Base-by-base conservation (phyloP, 2,797 vertebrate genomes). In the Darevskia nairensis region DNA sequence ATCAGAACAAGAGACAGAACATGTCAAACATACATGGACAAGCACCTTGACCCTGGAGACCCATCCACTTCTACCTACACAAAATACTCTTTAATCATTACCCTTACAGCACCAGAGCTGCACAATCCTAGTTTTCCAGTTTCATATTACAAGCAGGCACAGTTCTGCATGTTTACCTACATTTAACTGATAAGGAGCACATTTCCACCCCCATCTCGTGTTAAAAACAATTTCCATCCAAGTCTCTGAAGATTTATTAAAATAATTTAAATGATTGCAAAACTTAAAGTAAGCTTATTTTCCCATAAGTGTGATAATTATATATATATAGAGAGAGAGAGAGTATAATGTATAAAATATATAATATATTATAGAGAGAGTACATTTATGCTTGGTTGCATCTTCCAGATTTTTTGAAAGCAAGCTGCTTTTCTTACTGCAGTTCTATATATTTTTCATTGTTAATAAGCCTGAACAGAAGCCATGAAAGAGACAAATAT, bases 61-160 rank as follows among this genome's bases (percentile, higher is more conserved):
- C 39, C 7, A 55, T 6, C 10, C 8, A 66, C 59, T 68, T 80
- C 10, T 0, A 76, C 72, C 44, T 2, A 1, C 1, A 55, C 1
- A 39, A 50, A 85, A 3, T 74, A 0, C 0, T 0, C 41, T 0
- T 2, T 85, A 8, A 2, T 64, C 0, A 0, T 0, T 82, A 72
- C 69, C 79, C 2, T 68, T 41, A 79, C n/a, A 80, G 80, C 35
- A 88, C 39, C 32, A 2, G 8, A 44, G 44, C 87, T 74, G 32
- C 68, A 75, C 50, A 55, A 23, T 69, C 59, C 50, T 25, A 74
- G n/a, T 7, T 46, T 8, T 11, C 23, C 7, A 71, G 15, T 29
- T 59, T 77, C 77, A 71, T 11, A 76, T 80, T 85, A 29, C 72
- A 61, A 79, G 39, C 4, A 46, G 25, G 17, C 29, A 68, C 21